Evolutionary conservation across 2,888 invertebrate species (phyloP).

Genomic region (Pterostichus niger): DNA sequence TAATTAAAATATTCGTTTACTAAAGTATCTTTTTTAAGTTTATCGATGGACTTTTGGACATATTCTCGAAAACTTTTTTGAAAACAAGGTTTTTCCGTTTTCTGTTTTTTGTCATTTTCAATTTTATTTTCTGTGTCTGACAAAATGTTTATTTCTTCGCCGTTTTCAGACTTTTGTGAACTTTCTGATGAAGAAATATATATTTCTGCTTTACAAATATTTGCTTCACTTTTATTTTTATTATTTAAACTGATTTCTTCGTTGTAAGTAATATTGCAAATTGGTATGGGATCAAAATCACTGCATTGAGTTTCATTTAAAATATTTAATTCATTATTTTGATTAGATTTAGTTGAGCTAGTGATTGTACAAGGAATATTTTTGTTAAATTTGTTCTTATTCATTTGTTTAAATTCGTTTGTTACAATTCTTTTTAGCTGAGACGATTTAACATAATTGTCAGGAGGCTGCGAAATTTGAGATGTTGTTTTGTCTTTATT

Average conservation of each 20-base stretch:
- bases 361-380: neutral
- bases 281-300: neutral
- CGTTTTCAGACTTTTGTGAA: neutral
- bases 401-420: slow-evolving; percentile 16
- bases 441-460: slow-evolving; percentile 6
- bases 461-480: neutral
- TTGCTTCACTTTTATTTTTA: neutral
- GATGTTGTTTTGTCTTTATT: neutral
- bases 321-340: neutral
- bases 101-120: slow-evolving; percentile 1
- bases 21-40: slow-evolving; percentile 11
- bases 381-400: neutral
- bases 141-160: neutral
- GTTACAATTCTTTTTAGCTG: neutral
- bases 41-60: slow-evolving; percentile 25
- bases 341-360: neutral
- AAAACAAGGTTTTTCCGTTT: slow-evolving; percentile 31
- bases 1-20: slow-evolving; percentile 33
- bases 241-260: neutral
- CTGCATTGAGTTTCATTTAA: too few species aligned
- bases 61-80: slow-evolving; percentile 23
- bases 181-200: neutral
- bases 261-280: neutral
- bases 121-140: neutral
- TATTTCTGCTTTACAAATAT: neutral